phyloP scores from a whole-genome alignment of 2,113 vertebrate species.

The Scytalopus superciliaris region DNA sequence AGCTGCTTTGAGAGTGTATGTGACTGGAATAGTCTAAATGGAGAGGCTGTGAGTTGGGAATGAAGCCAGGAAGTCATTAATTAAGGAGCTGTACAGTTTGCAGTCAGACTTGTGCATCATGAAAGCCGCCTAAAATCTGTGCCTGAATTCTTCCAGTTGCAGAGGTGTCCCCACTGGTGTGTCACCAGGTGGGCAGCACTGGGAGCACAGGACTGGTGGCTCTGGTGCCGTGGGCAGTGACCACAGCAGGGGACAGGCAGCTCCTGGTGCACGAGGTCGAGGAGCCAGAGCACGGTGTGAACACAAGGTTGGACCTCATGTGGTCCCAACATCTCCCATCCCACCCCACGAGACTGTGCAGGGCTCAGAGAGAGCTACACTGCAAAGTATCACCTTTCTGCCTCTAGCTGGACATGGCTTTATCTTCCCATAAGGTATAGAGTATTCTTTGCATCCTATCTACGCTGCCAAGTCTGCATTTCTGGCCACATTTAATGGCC shows the following conservation, averaged over 20 bases:
- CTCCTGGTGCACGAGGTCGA: fast-evolving
- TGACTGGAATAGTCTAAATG: conserved; percentile 51
- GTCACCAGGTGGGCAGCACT: not conserved
- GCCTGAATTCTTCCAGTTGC: not conserved
- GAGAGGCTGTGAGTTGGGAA: not conserved
- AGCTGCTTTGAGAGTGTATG: not conserved
- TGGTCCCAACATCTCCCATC: not conserved
- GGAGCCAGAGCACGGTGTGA: fast-evolving
- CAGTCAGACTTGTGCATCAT: not conserved
- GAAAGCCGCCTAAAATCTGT: not conserved
- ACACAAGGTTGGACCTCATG: fast-evolving
- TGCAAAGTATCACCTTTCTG: not conserved
- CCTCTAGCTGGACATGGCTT: not conserved
- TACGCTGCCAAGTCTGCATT: not conserved
- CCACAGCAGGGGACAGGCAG: fast-evolving
- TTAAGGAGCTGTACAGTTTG: conserved; percentile 22
- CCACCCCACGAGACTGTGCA: fast-evolving
- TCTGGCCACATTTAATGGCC: not conserved
- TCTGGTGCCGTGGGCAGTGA: fast-evolving
- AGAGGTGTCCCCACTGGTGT: not conserved
- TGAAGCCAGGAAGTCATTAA: conserved; percentile 29
- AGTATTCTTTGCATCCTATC: not conserved
- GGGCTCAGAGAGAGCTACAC: not conserved
- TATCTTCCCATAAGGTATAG: not conserved
- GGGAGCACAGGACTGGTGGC: fast-evolving